Evolutionary conservation across 2,113 vertebrate genomes (phyloP), one percentile per base, ranked within the genome.

Genomic region (Probosciger aterrimus): DNA sequence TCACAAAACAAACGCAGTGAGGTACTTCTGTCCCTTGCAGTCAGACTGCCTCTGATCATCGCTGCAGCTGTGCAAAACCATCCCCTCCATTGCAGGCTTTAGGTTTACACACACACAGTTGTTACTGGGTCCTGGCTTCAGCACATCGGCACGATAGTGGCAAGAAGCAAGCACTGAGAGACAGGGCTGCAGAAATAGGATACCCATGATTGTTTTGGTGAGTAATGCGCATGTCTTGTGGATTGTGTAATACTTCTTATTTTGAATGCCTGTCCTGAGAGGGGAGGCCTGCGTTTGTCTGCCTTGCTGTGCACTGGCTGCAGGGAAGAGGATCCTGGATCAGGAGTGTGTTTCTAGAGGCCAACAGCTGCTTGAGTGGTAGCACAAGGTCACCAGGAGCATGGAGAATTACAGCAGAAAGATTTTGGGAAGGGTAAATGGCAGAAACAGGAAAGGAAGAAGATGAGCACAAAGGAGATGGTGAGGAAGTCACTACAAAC

Each of bases 1-100:
- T 60, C 57, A 86, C 86, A 84, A 84, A 93, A 76, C 55, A 96
- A 92, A 83, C 68, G 31, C 83, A 65, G 85, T 79, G 39, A 64
- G 69, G 52, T 27, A 30, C 52, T 74, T 75, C 90, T 83, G 79
- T 81, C 90, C 90, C 67, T 87, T 49, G 8, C 90, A 82, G 89
- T 9, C 14, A 92, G 68, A 14, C 49, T 46, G 90, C 87, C 49
- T 28, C 86, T 77, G 53, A 55, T 86, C 75, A 6, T 2, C 50
- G 8, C 43, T 69, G 6, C 4, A 63, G 79, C 37, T 77, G 28
- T 23, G 41, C 60, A 46, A 17, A 43, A 13, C 33, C 25, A 3
- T 22, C 68, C 57, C 31, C 24, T 77, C 77, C 27, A 1, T 10
- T 33, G 20, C 70, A 76, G 70, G 49, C 49, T 19, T 35, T 68